Conservation (phyloP, 2,888 invertebrate species). For the Alviniconcha strummeri region DNA sequence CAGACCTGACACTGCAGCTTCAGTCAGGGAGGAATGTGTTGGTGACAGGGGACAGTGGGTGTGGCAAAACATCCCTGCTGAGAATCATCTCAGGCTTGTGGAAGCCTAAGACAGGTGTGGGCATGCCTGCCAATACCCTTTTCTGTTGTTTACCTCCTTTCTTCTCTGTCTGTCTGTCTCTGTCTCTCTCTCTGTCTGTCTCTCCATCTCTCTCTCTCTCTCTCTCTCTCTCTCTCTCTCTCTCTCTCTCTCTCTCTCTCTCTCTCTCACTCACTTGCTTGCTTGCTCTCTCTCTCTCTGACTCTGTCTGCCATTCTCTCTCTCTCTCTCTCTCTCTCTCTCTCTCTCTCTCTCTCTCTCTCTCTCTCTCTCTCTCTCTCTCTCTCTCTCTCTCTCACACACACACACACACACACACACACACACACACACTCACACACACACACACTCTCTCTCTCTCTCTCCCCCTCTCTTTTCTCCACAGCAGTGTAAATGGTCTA, state of each 20-base stretch:
- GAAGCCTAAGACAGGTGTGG: constrained; percentile 77
- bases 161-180: neutral
- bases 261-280: neutral
- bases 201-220: neutral
- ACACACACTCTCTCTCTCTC: too few relatives aligned
- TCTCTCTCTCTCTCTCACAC: too few relatives aligned
- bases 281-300: too few relatives aligned
- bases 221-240: constrained; percentile 19
- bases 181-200: neutral
- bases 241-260: constrained; percentile 16
- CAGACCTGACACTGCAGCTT: constrained; percentile 75
- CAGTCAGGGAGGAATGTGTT: constrained; percentile 78
- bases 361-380: too few relatives aligned
- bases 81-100: constrained; percentile 95
- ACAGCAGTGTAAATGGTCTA: too few relatives aligned
- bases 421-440: too few relatives aligned
- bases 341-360: too few relatives aligned
- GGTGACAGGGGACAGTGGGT: constrained; percentile 96
- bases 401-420: too few relatives aligned
- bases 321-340: too few relatives aligned
- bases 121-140: neutral
- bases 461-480: too few relatives aligned
- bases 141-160: neutral
- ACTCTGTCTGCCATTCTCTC: neutral
- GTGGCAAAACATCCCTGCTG: constrained; percentile 92